A percentile compares a stretch with the other conserved stretches of the same genome.
Evolutionary conservation across 2,797 vertebrate genomes (phyloP).

Genomic region (Paguma larvata): DNA sequence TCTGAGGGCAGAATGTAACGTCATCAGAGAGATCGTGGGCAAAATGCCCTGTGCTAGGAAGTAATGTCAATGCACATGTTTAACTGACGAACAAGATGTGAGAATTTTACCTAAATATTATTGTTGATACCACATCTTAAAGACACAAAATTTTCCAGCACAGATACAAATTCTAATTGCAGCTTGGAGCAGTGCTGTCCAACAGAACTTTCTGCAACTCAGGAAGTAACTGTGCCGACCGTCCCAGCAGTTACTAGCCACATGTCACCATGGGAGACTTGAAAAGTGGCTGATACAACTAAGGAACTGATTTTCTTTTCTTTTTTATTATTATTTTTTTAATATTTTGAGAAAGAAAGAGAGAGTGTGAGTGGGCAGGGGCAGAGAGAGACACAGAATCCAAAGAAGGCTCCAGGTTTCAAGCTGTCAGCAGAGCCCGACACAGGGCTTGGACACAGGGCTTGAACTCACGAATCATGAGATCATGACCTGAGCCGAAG

Average conservation of each 20-base stretch:
- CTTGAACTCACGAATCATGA: too few species aligned
- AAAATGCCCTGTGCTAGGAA: background rate
- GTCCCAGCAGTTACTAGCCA: background rate
- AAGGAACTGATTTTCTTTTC: slow-evolving; percentile 7
- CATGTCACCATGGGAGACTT: background rate
- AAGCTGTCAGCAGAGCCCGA: too few species aligned
- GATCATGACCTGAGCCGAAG: too few species aligned
- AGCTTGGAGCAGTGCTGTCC: background rate
- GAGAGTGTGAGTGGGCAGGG: too few species aligned
- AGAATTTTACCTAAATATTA: background rate
- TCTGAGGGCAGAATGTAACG: background rate
- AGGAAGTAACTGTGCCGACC: background rate
- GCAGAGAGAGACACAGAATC: too few species aligned
- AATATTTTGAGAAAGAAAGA: too few species aligned
- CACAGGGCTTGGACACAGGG: too few species aligned
- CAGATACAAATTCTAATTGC: background rate
- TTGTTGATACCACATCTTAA: background rate
- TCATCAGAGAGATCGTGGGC: background rate
- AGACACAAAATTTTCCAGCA: background rate
- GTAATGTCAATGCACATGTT: background rate
- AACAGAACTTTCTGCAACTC: background rate
- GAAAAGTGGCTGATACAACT: background rate
- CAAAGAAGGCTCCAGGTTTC: too few species aligned
- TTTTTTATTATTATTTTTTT: background rate
- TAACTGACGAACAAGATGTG: background rate